Conservation (phyloP, 2,888 invertebrate genomes). For the Thereva nobilitata region DNA sequence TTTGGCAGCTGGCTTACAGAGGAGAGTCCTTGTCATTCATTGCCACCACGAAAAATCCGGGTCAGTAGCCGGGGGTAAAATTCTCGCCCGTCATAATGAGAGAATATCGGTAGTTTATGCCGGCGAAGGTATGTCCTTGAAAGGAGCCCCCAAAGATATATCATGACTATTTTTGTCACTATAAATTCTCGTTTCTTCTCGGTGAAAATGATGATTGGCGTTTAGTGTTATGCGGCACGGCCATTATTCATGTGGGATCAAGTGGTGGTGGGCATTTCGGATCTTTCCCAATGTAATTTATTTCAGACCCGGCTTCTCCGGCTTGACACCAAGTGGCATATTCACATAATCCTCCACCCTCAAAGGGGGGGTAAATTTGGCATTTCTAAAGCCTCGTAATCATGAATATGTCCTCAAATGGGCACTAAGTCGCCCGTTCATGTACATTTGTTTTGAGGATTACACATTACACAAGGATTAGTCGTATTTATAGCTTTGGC, state of each 20-base stretch:
- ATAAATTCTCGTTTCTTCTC: constrained; percentile 25
- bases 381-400: constrained; percentile 6
- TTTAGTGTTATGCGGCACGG: constrained; percentile 17
- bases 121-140: background rate
- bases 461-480: constrained; percentile 30
- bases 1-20: too few relatives aligned
- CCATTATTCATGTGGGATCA: constrained; percentile 31
- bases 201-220: constrained; percentile 30
- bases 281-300: constrained; percentile 12
- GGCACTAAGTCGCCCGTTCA: constrained; percentile 25
- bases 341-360: constrained; percentile 15
- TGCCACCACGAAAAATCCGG: too few relatives aligned
- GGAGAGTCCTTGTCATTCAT: too few relatives aligned
- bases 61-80: too few relatives aligned
- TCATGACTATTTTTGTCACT: constrained; percentile 26
- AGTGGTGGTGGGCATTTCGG: constrained; percentile 9
- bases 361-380: background rate
- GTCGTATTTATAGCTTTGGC: constrained; percentile 18
- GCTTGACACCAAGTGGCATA: constrained; percentile 15
- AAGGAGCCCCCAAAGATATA: constrained; percentile 6
- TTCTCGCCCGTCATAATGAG: background rate
- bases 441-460: constrained; percentile 28
- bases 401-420: constrained; percentile 28
- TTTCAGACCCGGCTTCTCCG: constrained; percentile 14
- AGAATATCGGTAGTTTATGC: background rate